Percentiles rank a stretch among this genome's conserved stretches.
Evolutionary conservation across 2,113 vertebrate species (phyloP).

Genomic region (Chaenogobius annularis): DNA sequence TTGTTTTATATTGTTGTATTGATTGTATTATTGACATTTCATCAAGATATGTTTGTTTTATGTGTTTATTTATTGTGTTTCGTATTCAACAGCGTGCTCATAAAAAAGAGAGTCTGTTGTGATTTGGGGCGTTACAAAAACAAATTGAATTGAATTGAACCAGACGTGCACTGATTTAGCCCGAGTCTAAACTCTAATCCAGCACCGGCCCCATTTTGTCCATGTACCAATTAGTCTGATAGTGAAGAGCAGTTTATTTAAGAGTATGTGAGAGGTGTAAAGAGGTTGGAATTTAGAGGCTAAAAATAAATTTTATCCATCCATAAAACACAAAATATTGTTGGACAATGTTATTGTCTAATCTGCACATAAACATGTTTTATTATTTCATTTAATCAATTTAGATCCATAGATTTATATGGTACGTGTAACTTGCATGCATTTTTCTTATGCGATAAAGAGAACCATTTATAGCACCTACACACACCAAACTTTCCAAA

Average conservation of each 20-base stretch:
- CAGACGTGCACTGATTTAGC: background rate
- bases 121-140: no score
- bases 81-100: background rate
- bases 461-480: no score
- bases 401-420: no score
- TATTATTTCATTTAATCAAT: no score
- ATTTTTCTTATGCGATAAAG: no score
- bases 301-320: background rate
- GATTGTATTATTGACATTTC: no score
- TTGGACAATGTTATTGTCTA: no score
- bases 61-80: background rate
- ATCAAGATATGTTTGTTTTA: background rate
- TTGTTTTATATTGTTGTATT: no score
- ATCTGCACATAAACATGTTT: no score
- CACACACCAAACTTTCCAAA: no score
- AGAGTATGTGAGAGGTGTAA: background rate
- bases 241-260: background rate
- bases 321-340: background rate
- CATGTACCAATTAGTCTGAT: conserved; percentile 4
- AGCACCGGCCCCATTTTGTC: background rate
- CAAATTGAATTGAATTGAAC: background rate
- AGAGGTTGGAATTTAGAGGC: background rate
- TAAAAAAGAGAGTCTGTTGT: no score
- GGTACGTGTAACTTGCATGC: no score
- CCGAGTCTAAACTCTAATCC: background rate